Base-by-base conservation (phyloP, 1,140 invertebrate genomes). In the Neuroterus valhalla region DNA sequence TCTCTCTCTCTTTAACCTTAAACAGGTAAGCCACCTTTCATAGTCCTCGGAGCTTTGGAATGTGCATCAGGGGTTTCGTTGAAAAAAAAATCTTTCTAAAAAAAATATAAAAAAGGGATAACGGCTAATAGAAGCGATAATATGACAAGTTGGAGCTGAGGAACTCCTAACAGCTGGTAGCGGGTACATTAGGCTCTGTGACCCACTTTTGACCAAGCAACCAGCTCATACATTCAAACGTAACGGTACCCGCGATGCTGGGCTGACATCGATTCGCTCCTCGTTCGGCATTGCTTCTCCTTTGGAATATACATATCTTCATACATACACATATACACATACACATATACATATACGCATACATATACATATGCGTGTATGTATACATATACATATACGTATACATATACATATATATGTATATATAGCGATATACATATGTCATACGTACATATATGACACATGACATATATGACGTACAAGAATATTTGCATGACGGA, bases 151-250 rank as follows among this genome's bases (percentile, higher is more conserved):
- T 62, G 31, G 21, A 31, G 55, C 26, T 62, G 55, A 62, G 55
- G 31, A 62, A 26, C 55, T 62, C 31, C 78, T 82, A 80, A 77
- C 74, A 83, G 70, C 55, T 62, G 79, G 70, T 84, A 82, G 72
- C 73, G 66, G 69, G 74, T 85, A 84, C 81, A 86, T 85, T 86
- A 80, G 82, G 82, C 83, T 86, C 85, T 88, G 81, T 87, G 87
- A 86, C 87, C 85, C 70, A 87, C 87, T 86, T 88, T 85, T 81
- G 80, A 79, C 67, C 81, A 80, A 78, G 74, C 84, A 85, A 85
- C 86, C 86, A 87, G 85, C 85, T 87, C 86, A 87, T 84, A 88
- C 84, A 81, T 81, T 79, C 82, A 87, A 87, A 84, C 84, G 81
- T 88, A 88, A 87, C 86, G 86, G 86, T 87, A 88, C 86, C 79